Evolutionary conservation across 2,113 vertebrate genomes (phyloP), one percentile per base, ranked within the genome.

Genomic region (Nesoenas mayeri): DNA sequence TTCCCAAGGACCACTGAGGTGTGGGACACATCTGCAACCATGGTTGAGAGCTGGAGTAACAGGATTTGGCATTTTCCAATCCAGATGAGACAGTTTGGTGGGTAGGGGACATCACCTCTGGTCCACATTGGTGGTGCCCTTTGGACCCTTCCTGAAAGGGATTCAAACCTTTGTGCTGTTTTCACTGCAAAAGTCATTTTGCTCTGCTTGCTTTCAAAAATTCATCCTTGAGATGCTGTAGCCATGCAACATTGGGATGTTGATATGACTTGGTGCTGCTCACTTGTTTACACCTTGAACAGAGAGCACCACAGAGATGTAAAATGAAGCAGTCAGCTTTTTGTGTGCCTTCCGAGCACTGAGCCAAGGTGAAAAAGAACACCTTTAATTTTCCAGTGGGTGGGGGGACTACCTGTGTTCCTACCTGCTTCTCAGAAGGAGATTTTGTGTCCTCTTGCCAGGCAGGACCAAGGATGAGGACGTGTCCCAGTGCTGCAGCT

Each of bases 181-280:
- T 29, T 11, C 9, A 10, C 32, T 78, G 22, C 10, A 10, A 1
- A 71, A 58, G 10, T 12, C n/a, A 8, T 5, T 53, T 17, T 12
- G 29, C 38, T 71, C 7, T 10, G 0, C 1, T 0, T 1, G 5
- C 28, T n/a, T 40, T 22, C 36, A 13, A 29, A 50, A 40, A 20
- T 0, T 15, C 42, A 15, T 6, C 40, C 12, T 24, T 0, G 0
- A 15, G 12, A 10, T 1, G 0, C 12, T 36, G 61, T 12, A 25
- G 1, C 24, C 4, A 2, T 5, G 15, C 18, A 4, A 2, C 26
- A 7, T n/a, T 1, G 5, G 36, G 67, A 0, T 29, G 61, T 12
- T 14, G 64, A 4, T 5, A 12, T 0, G 1, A 25, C 4, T 5
- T 1, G 10, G 6, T 1, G 9, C 13, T 4, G 1, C 54, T 65